Conservation (phyloP, 2,113 vertebrate genomes). For the Numenius arquata region DNA sequence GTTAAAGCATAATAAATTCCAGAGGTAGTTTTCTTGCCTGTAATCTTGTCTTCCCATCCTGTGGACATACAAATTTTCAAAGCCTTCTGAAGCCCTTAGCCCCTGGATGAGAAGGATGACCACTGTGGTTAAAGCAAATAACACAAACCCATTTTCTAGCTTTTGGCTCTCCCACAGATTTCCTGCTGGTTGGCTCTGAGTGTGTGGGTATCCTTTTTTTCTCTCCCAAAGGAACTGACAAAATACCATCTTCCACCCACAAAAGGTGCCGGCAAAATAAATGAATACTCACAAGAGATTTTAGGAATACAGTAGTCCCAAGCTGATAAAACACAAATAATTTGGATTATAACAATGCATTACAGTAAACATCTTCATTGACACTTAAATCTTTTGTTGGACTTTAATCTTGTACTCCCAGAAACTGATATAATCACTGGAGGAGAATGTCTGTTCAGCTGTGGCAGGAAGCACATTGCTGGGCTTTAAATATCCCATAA, state of each 20-base stretch:
- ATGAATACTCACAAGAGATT: neutral
- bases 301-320: neutral
- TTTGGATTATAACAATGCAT: neutral
- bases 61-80: neutral
- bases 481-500: conserved; percentile 21
- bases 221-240: neutral
- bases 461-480: conserved; percentile 1
- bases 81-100: neutral
- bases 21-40: neutral
- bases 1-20: conserved; percentile 31
- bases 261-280: neutral
- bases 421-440: neutral
- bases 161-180: neutral
- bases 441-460: neutral
- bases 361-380: neutral
- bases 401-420: neutral
- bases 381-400: neutral
- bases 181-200: neutral
- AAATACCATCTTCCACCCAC: neutral
- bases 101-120: neutral
- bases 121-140: neutral
- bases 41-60: neutral
- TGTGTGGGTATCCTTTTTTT: neutral
- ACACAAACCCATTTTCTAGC: neutral
- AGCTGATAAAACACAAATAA: neutral